Evolutionary conservation across 1,140 invertebrate species (phyloP), one percentile per base, ranked within the genome.

Genomic region (Steinernema feltiae): DNA sequence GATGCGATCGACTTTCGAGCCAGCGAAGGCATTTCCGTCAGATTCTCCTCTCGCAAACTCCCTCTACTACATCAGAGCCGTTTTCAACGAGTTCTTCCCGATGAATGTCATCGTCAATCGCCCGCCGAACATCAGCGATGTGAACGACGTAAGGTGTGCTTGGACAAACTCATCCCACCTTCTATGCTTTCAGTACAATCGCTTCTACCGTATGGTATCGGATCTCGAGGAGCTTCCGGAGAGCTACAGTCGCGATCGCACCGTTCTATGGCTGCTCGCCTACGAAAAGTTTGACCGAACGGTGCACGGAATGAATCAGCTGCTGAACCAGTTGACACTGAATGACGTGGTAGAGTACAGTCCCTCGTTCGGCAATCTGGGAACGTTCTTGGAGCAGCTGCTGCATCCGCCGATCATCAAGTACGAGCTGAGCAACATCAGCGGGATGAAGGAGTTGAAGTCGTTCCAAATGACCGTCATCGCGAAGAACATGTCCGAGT

Each of bases 21-120:
- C 84, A 2, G 82, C 81, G 15, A 85, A 85, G 69, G 84, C 84
- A 15, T 84, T 84, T 76, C 83, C 83, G 15, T 85, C 82, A 17
- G 84, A 84, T 73, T 84, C 83, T 2, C 81, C 84, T 7, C 46
- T 84, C 17, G 74, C 84, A 1, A 81, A 77, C 63, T 83, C 84
- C 24, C 75, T 84, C 35, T 73, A 1, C 29, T 70, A 48, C 80
- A 82, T 48, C 53, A 77, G 82, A 30, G 76, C 82, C 7, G 82
- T 85, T 30, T 85, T 86, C 79, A 78, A 85, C 73, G 78, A 80
- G 41, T 85, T 81, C 74, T 86, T 85, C 72, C 84, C 84, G 1
- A 71, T 86, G 30, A 82, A 82, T 71, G 77, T 84, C 1, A 70
- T 82, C n/a, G 85, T 85, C 0, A 83, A 85, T 41, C 46, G 53